Evolutionary conservation across 2,888 invertebrate species (phyloP).

Genomic region (Brachyptera risi): DNA sequence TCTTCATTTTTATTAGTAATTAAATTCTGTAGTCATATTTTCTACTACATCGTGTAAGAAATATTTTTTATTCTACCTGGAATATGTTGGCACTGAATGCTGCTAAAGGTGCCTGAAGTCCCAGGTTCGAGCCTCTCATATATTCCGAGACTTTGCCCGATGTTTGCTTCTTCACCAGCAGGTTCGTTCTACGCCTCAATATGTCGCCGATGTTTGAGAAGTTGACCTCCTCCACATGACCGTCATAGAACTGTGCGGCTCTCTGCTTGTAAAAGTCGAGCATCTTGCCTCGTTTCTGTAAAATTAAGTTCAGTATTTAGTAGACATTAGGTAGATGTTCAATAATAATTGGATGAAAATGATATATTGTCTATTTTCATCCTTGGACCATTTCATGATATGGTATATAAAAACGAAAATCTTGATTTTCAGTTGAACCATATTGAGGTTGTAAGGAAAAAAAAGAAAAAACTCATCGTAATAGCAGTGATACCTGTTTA

Average conservation of each 20-base stretch:
- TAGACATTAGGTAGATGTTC: not conserved
- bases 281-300: constrained; percentile 64
- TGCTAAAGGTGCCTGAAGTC: constrained; percentile 70
- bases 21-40: too few species aligned
- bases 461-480: too few species aligned
- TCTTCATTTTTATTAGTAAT: too few species aligned
- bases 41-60: too few species aligned
- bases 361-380: too few species aligned
- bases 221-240: constrained; percentile 79
- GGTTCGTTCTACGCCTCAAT: constrained; percentile 74
- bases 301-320: not conserved
- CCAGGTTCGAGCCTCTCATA: constrained; percentile 66
- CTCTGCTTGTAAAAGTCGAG: constrained; percentile 84
- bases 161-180: constrained; percentile 73
- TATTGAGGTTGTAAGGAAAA: too few species aligned
- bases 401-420: too few species aligned
- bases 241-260: constrained; percentile 82
- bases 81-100: constrained; percentile 79
- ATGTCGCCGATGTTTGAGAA: constrained; percentile 74
- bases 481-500: too few species aligned
- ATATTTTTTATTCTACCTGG: constrained; percentile 59
- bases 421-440: too few species aligned
- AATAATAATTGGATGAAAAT: too few species aligned
- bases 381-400: too few species aligned
- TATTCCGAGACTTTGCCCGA: constrained; percentile 73